Conservation (phyloP, 1,140 invertebrate genomes). For the Littorina saxatilis region DNA sequence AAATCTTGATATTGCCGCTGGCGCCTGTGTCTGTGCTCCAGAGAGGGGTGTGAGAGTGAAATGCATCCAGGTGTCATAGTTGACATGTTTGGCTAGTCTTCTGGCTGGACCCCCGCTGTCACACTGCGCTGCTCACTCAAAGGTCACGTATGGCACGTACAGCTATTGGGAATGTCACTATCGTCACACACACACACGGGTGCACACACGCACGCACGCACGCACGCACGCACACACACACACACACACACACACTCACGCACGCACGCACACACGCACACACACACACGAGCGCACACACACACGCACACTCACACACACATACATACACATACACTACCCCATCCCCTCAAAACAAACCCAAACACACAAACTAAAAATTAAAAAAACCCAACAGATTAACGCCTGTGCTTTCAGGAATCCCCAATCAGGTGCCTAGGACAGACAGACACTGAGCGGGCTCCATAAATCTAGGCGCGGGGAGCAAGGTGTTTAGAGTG, state of each 20-base stretch:
- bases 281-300: background rate
- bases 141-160: slow-evolving; percentile 12
- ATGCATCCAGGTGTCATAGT: no score
- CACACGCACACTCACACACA: slow-evolving; percentile 4
- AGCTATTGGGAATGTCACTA: background rate
- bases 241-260: background rate
- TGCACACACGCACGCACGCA: background rate
- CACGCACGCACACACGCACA: background rate
- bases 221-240: background rate
- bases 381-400: no score
- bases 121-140: background rate
- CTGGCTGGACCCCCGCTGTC: background rate
- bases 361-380: no score
- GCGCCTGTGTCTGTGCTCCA: no score
- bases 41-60: no score
- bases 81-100: slow-evolving; percentile 23
- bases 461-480: no score
- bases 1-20: no score
- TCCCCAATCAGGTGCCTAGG: no score
- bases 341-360: background rate
- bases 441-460: background rate
- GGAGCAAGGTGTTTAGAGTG: slow-evolving; percentile 4
- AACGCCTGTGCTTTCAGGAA: no score
- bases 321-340: background rate
- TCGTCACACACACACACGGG: background rate